These are phyloP conservation scores for Arctia plantaginis DNA, from an alignment of 2,888 invertebrate genomes.

Conservation along the genomic window DNA sequence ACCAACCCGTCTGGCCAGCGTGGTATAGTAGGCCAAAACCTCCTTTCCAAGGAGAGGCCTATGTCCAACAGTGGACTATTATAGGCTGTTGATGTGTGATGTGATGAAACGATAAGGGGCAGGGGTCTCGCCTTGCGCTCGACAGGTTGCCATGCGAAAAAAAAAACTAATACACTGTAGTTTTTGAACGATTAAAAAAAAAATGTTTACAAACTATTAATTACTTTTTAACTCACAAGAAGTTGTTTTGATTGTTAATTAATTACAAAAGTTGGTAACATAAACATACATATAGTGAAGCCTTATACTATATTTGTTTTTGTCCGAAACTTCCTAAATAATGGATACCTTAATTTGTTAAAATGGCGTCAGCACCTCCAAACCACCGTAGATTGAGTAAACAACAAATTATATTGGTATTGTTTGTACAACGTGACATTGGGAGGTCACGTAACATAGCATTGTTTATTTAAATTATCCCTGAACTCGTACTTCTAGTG, in stretches of 20 bases:
- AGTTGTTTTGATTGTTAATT: not conserved
- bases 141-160: not conserved
- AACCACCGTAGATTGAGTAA: not conserved
- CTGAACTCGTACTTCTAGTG: not conserved
- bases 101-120: no score
- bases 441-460: not conserved
- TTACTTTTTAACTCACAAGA: not conserved
- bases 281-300: not conserved
- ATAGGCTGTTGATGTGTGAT: no score
- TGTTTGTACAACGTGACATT: slow-evolving; percentile 4
- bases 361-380: not conserved
- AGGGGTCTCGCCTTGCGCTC: no score
- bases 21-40: no score
- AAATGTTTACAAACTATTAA: not conserved
- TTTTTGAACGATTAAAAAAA: not conserved
- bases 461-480: not conserved
- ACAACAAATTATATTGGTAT: not conserved
- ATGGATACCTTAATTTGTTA: not conserved
- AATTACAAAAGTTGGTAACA: not conserved
- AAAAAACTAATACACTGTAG: not conserved
- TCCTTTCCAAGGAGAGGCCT: no score
- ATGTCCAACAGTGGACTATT: no score
- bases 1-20: no score
- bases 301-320: not conserved
- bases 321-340: not conserved